A percentile compares a stretch with the other conserved stretches of the same genome.
phyloP scores from a whole-genome alignment of 2,888 invertebrate species.

The Phengaris alcon region DNA sequence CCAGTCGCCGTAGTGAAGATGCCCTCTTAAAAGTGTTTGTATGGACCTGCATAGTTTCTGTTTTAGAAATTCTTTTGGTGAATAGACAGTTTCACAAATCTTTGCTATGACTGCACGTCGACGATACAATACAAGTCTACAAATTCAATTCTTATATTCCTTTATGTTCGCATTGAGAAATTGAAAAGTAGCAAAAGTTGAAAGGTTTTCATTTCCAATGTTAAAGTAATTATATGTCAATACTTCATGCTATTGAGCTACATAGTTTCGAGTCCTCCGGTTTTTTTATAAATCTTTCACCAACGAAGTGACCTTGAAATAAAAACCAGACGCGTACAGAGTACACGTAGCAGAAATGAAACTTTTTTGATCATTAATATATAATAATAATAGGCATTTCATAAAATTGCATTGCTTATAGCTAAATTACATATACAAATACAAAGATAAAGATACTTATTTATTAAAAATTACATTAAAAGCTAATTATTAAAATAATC shows the following conservation, averaged over 20 bases:
- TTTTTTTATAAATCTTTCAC: no score
- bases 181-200: conserved; percentile 18
- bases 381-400: no score
- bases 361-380: no score
- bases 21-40: not conserved
- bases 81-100: conserved; percentile 25
- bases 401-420: no score
- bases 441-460: no score
- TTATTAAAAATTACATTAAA: no score
- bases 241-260: not conserved
- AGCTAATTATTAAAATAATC: no score
- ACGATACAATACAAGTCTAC: conserved; percentile 25
- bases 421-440: no score
- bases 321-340: no score
- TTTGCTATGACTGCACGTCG: conserved; percentile 20
- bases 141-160: conserved; percentile 26
- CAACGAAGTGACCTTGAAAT: no score
- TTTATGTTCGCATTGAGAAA: conserved; percentile 26
- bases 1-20: not conserved
- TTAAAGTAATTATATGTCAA: conserved; percentile 8
- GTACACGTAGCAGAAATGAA: no score
- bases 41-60: not conserved
- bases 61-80: conserved; percentile 22
- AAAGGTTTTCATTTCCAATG: conserved; percentile 25
- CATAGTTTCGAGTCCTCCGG: not conserved